Base-by-base conservation (phyloP, 2,797 vertebrate species). In the Jordanella pulchra region DNA sequence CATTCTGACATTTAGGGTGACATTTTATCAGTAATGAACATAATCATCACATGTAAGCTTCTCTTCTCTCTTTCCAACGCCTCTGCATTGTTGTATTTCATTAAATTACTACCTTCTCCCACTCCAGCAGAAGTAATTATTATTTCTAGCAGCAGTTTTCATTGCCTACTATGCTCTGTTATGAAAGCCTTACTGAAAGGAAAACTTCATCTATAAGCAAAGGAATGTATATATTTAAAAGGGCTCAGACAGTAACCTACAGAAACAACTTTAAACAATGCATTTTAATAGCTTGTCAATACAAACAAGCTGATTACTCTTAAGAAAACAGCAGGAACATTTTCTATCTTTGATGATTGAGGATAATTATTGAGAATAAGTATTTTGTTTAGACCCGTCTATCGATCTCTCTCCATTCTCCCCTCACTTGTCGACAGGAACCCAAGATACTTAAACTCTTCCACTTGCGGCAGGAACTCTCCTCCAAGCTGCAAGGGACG, bases 1-100 rank as follows among this genome's bases (percentile, higher is more conserved):
- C 21, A n/a, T 67, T 51, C 65, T 50, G 65, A 67, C 65, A 45
- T 69, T 56, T 45, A 56, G 27, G 17, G 25, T 69, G n/a, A 56
- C 39, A 56, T 56, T 56, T 35, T 56, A 21, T 56, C 25, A 56
- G 10, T 56, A 56, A 56, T 18, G 21, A 45, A 54, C 56, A 28
- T 56, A 28, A n/a, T 44, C 18, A 45, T 28, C 9, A 56, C 25
- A 45, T 47, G 42, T 21, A 58, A 47, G 27, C 13, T n/a, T 32
- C 60, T 44, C 44, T 61, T 47, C 44, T 67, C 7, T 25, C 23
- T 61, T 60, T 48, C 35, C 63, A 44, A 42, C 35, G 23, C 47
- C 28, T n/a, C 47, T 67, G 45, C 45, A 66, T 21, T 50, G 17
- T 51, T 47, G 60, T 13, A 63, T 25, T 25, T 63, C 60, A 63